Evolutionary conservation across 2,797 vertebrate genomes (phyloP).

Genomic region (Falco concolor): DNA sequence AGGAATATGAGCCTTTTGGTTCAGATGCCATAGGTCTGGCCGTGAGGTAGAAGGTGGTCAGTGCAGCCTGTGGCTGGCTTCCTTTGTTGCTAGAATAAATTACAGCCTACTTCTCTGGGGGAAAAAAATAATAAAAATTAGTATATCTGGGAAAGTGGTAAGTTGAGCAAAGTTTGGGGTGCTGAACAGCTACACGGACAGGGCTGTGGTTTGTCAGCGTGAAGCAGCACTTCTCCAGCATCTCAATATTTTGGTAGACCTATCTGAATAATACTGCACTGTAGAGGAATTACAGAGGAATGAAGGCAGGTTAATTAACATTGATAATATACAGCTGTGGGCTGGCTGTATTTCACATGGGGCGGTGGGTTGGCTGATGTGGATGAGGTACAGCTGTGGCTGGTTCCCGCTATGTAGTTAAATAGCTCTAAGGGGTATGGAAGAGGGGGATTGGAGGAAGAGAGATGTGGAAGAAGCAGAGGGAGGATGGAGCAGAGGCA

Average conservation of each 20-base stretch:
- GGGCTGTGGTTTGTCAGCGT: background rate
- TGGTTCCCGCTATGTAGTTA: too few species aligned
- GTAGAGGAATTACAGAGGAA: too few species aligned
- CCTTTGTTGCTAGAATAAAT: background rate
- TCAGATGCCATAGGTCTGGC: background rate
- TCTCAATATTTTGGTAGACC: background rate
- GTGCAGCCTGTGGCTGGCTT: background rate
- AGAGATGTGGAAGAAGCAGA: too few species aligned
- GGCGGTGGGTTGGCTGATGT: too few species aligned
- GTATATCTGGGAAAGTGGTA: accelerated
- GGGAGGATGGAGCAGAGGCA: too few species aligned
- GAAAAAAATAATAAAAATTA: too few species aligned
- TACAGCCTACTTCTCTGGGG: background rate
- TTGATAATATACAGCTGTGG: too few species aligned
- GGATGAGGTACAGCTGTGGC: too few species aligned
- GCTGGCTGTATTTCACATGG: too few species aligned
- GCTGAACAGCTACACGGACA: background rate
- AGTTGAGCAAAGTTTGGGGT: background rate
- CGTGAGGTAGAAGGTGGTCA: background rate
- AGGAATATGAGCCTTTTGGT: background rate
- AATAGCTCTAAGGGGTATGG: too few species aligned
- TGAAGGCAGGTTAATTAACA: too few species aligned
- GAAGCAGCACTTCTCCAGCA: background rate
- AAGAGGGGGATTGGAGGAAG: too few species aligned
- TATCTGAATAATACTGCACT: background rate